phyloP scores from a whole-genome alignment of 2,113 vertebrate species.

The Mesocricetus auratus region DNA sequence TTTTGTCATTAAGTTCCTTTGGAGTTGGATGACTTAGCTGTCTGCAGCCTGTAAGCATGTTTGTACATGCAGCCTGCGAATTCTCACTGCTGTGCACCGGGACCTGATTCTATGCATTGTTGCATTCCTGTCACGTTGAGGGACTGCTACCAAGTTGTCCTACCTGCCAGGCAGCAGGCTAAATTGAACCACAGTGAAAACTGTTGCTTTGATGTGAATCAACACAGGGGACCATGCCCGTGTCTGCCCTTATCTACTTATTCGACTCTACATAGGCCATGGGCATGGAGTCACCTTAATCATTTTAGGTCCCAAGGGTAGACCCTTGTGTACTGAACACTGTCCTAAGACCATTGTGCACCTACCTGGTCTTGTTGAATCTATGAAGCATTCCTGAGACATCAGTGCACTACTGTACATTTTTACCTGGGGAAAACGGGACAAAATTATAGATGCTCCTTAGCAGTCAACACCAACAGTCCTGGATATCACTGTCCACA shows the following conservation, averaged over 20 bases:
- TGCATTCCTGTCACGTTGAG: slow-evolving; percentile 61
- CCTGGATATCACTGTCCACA: neutral
- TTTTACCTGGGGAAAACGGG: neutral
- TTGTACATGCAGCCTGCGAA: neutral
- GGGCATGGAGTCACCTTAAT: neutral
- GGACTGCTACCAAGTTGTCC: slow-evolving; percentile 43
- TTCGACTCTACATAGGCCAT: neutral
- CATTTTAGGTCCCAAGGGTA: neutral
- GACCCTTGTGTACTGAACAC: neutral
- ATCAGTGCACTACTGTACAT: neutral
- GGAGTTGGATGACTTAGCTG: neutral
- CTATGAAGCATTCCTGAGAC: neutral
- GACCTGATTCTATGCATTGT: neutral
- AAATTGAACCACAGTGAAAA: neutral
- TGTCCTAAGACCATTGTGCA: neutral
- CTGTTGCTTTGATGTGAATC: neutral
- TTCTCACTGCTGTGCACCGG: neutral
- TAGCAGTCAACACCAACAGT: neutral
- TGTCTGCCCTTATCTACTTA: neutral
- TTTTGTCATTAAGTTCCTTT: slow-evolving; percentile 4
- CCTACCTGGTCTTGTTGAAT: slow-evolving; percentile 8
- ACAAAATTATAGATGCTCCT: neutral
- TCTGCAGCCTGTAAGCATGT: slow-evolving; percentile 12
- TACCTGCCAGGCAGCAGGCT: slow-evolving; percentile 44
- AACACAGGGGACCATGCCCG: neutral